Percentiles rank a stretch among this genome's conserved stretches.
phyloP scores from a whole-genome alignment of 2,888 invertebrate genomes.

The Thymelicus acteon region DNA sequence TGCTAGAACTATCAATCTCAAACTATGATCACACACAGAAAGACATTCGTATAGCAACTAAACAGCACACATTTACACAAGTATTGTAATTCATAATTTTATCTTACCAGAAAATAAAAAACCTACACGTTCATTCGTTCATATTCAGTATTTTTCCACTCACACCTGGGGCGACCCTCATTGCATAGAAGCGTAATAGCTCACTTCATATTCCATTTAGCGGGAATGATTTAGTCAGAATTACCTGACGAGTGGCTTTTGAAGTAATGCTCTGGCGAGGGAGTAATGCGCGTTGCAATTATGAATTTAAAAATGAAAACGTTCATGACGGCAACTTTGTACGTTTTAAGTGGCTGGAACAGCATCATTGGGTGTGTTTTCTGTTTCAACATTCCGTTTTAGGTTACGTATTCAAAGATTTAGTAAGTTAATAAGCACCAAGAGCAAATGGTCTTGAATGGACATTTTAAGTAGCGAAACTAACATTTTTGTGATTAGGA shows the following conservation, averaged over 20 bases:
- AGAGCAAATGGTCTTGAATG: too few relatives aligned
- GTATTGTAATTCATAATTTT: background rate
- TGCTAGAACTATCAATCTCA: too few relatives aligned
- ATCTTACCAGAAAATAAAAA: constrained; percentile 9
- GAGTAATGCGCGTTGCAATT: constrained; percentile 35
- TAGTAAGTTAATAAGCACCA: background rate
- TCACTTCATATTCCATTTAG: constrained; percentile 44
- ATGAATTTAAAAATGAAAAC: constrained; percentile 36
- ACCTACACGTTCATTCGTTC: background rate
- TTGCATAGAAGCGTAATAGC: constrained; percentile 40
- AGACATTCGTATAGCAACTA: background rate
- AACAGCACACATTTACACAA: background rate
- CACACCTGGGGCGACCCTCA: constrained; percentile 26
- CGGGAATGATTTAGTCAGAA: constrained; percentile 39
- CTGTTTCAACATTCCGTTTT: background rate
- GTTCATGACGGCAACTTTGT: constrained; percentile 20
- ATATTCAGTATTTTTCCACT: constrained; percentile 21
- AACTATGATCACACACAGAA: too few relatives aligned
- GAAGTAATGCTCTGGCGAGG: constrained; percentile 32
- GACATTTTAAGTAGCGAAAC: too few relatives aligned
- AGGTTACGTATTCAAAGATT: background rate
- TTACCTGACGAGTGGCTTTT: constrained; percentile 37
- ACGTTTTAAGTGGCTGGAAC: constrained; percentile 5
- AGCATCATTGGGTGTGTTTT: constrained; percentile 3
- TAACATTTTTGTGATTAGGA: too few relatives aligned